Percentiles rank a stretch among this genome's conserved stretches.
Evolutionary conservation across 2,797 vertebrate species (phyloP).

Genomic region (Acestrorhynchus altus): DNA sequence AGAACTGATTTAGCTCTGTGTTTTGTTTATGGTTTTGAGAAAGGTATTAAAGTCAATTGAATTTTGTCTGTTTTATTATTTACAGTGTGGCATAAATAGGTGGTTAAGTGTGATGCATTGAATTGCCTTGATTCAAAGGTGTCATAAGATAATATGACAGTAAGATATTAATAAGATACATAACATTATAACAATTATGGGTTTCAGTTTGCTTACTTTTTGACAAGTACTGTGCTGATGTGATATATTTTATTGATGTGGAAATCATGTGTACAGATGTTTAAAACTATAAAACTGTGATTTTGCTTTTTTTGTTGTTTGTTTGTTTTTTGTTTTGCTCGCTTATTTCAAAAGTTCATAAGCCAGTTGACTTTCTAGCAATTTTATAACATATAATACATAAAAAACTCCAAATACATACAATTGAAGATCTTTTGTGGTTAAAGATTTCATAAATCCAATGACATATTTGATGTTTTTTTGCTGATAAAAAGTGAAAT

Average conservation of each 20-base stretch:
- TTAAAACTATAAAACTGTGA: not conserved
- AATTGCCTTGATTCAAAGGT: not conserved
- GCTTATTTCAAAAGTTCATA: not conserved
- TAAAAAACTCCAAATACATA: not conserved
- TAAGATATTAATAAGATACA: too few relatives aligned
- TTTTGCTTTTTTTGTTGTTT: not conserved
- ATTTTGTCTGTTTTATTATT: not conserved
- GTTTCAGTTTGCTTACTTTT: not conserved
- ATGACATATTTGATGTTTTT: not conserved
- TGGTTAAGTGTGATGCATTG: not conserved
- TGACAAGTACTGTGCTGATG: not conserved
- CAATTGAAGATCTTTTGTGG: not conserved
- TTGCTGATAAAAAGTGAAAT: not conserved
- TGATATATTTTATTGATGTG: not conserved
- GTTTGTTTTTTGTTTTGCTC: not conserved
- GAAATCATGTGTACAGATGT: not conserved
- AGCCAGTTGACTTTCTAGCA: not conserved
- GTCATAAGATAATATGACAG: too few relatives aligned
- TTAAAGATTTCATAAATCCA: not conserved
- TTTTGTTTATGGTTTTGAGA: not conserved
- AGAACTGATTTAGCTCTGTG: not conserved
- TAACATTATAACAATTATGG: not conserved
- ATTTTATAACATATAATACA: not conserved
- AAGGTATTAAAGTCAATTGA: not conserved
- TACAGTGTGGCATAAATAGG: not conserved